Base-by-base conservation (phyloP, 2,888 invertebrate genomes). In the Scotopteryx bipunctaria region DNA sequence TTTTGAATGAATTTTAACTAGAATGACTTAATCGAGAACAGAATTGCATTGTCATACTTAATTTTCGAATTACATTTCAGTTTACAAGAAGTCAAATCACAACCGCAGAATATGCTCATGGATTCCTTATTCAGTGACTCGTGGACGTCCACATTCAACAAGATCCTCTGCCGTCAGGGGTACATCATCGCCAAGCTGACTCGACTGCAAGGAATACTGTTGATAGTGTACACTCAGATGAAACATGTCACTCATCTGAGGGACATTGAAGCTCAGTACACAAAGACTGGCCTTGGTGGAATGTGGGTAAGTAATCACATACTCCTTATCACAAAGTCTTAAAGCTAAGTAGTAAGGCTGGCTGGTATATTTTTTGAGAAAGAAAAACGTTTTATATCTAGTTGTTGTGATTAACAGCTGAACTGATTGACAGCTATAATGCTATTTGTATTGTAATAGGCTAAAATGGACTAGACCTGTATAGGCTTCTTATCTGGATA, bases 251-350 rank as follows among this genome's bases (percentile, higher is more conserved):
- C 93, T n/a, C 94, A 95, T 84, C 83, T 98, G 35, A 91, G 96
- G 59, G 95, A 96, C 69, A 93, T 98, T 45, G 97, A 98, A 78
- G 94, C 95, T 1, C 95, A 96, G 73, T 96, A 95, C 66, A 98
- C 98, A 0, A 94, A 95, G 68, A 97, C 98, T 46, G 98, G 98
- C 1, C 92, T 98, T 55, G 95, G 95, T 17, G 98, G 98, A 46
- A 94, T 97, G 87, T 98, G 98, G 98, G 97, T 97, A 88, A 55
- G 41, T 50, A 6, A 19, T n/a, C n/a, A n/a, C n/a, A n/a, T n/a
- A n/a, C n/a, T n/a, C n/a, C n/a, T n/a, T n/a, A n/a, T n/a, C n/a
- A n/a, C n/a, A n/a, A n/a, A n/a, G n/a, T n/a, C n/a, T n/a, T n/a
- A n/a, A n/a, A n/a, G n/a, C n/a, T n/a, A n/a, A n/a, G n/a, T n/a